Evolutionary conservation across 2,888 invertebrate species (phyloP).

Genomic region (Dimorphilus gyrociliatus): DNA sequence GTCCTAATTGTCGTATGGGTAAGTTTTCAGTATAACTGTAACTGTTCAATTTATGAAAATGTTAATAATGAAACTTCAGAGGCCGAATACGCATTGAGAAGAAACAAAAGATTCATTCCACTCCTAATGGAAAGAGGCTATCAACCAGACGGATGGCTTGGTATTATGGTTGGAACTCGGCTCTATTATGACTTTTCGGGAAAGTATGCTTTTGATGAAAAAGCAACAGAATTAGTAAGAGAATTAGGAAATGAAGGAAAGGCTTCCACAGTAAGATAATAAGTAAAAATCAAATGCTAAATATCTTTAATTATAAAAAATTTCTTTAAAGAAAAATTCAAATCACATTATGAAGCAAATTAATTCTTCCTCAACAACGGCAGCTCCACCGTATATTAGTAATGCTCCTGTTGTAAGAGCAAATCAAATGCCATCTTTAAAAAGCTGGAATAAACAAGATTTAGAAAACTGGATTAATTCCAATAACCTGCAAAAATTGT

Average conservation of each 20-base stretch:
- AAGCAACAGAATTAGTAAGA: slow-evolving; percentile 16
- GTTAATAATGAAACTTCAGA: slow-evolving; percentile 24
- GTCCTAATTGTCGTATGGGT: slow-evolving; percentile 31
- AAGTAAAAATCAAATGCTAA: too few relatives aligned
- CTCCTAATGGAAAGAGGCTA: slow-evolving; percentile 24
- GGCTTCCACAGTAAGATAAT: background rate
- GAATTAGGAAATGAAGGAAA: slow-evolving; percentile 24
- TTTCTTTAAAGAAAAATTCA: too few relatives aligned
- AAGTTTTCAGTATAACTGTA: slow-evolving; percentile 4
- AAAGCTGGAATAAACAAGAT: too few relatives aligned
- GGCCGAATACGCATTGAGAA: slow-evolving; percentile 30
- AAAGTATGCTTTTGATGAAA: too few relatives aligned
- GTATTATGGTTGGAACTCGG: slow-evolving; percentile 27
- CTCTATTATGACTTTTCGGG: slow-evolving; percentile 31
- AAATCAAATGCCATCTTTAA: too few relatives aligned
- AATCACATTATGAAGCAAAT: too few relatives aligned
- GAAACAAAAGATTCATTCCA: slow-evolving; percentile 29
- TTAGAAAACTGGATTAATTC: too few relatives aligned
- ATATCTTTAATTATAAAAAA: too few relatives aligned
- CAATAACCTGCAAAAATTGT: too few relatives aligned
- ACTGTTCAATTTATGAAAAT: background rate
- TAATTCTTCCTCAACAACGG: background rate
- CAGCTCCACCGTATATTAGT: too few relatives aligned
- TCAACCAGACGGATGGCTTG: slow-evolving; percentile 35
- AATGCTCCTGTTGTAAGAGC: too few relatives aligned